phyloP scores from a whole-genome alignment of 2,797 vertebrate genomes.

The Fundulus diaphanus region DNA sequence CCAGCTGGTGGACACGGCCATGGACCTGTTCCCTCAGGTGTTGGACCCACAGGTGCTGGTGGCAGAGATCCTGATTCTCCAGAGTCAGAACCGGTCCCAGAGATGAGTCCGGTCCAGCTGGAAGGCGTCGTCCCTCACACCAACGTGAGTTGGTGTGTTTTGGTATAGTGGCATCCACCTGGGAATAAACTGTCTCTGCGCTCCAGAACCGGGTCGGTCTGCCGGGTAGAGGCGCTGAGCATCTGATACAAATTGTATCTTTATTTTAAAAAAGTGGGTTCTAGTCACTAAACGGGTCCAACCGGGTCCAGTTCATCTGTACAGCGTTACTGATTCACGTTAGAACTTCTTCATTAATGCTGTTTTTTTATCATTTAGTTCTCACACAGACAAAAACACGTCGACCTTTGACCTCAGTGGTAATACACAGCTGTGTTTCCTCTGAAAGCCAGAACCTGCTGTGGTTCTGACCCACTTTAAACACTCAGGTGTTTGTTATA shows the following conservation, averaged over 20 bases:
- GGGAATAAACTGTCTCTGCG: constrained; percentile 17
- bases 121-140: background rate
- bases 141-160: constrained; percentile 44
- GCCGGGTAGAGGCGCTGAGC: background rate
- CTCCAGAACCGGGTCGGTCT: background rate
- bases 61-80: constrained; percentile 75
- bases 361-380: background rate
- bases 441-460: too few relatives aligned
- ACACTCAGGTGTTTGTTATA: too few relatives aligned
- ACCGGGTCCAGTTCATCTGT: background rate
- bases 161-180: constrained; percentile 71
- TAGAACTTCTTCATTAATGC: background rate
- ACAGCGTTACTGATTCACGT: background rate
- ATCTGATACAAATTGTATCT: constrained; percentile 75
- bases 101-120: constrained; percentile 34
- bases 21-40: constrained; percentile 75
- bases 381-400: background rate
- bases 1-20: constrained; percentile 76
- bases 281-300: background rate
- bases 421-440: background rate
- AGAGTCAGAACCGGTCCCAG: constrained; percentile 59
- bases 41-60: constrained; percentile 78
- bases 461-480: too few relatives aligned
- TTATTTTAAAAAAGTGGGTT: constrained; percentile 25
- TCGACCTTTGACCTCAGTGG: background rate